Base-by-base conservation (phyloP, 2,797 vertebrate species). In the Botia kubotai region DNA sequence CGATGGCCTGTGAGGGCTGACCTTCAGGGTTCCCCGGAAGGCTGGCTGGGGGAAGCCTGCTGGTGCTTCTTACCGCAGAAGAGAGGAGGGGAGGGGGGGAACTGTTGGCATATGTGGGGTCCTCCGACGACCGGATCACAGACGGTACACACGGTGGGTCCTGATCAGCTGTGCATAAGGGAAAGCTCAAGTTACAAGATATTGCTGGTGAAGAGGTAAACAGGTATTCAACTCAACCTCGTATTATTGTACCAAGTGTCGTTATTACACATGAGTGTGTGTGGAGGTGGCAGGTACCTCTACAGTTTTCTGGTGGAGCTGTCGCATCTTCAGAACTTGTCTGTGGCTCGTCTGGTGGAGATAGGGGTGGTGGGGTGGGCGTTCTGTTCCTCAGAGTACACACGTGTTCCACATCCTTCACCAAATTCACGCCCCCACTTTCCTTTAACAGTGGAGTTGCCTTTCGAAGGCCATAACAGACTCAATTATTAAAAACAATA, bases 1-100 rank as follows among this genome's bases (percentile, higher is more conserved):
- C 95, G 46, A 96, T 94, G 53, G 95, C 95, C 88, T 95, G 94
- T 0, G 95, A 94, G 84, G 93, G 93, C 85, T 89, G 95, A 87
- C 93, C 95, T 80, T 96, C 95, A 0, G 90, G 87, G 86, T 89
- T 89, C 65, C 77, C 87, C 7, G 90, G 93, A 78, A 94, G 90
- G 85, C 93, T 94, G 84, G 91, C 87, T 52, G 94, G 92, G 85
- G 93, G 83, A 8, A 94, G 92, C 23, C 93, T 91, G 85, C 92
- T 93, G 84, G 90, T 93, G 87, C 89, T 95, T 87, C 94, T 94
- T 19, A 93, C 95, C 0, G 93, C 88, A 16, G 95, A 93, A 53
- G 89, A 88, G 23, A 90, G 88, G 85, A 87, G 10, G 83, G 88
- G 86, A 93, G 88, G 72, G 94, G 92, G 81, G 91, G 92, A 89